Percentiles rank a stretch among this genome's conserved stretches.
These are phyloP conservation scores for Orbicella faveolata DNA, from an alignment of 64 coral and sea anemone genomes.

Conservation along the genomic window DNA sequence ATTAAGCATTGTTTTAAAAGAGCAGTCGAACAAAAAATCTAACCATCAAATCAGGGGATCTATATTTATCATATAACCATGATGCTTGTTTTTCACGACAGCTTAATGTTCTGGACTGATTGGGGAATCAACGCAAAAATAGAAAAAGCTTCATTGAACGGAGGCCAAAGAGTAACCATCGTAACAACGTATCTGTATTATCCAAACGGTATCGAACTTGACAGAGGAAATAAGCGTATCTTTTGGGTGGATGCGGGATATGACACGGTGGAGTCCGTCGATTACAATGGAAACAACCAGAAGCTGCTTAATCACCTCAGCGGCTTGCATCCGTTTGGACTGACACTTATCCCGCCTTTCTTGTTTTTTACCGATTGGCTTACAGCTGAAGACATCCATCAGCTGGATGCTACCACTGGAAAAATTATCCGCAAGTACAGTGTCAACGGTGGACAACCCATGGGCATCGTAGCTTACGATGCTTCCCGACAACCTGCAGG, in stretches of 20 bases:
- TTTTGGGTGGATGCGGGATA: slow-evolving; percentile 53
- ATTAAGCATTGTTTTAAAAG: no score
- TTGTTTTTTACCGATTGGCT: slow-evolving; percentile 67
- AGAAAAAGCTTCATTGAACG: slow-evolving; percentile 43
- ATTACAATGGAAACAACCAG: slow-evolving; percentile 36
- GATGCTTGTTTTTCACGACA: background rate
- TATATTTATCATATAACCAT: no score
- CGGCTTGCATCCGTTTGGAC: slow-evolving; percentile 54
- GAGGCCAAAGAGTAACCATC: slow-evolving; percentile 20
- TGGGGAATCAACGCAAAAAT: slow-evolving; percentile 57
- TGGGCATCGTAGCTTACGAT: slow-evolving; percentile 60
- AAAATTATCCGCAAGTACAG: slow-evolving; percentile 5
- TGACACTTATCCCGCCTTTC: slow-evolving; percentile 20
- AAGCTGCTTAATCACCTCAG: background rate
- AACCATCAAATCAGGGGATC: no score
- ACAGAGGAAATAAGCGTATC: slow-evolving; percentile 39
- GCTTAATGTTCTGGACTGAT: slow-evolving; percentile 72
- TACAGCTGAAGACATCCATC: background rate
- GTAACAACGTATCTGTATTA: slow-evolving; percentile 33
- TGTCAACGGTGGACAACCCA: background rate
- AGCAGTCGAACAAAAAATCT: no score
- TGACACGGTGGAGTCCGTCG: slow-evolving; percentile 41
- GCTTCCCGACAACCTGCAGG: slow-evolving; percentile 51
- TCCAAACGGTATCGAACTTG: slow-evolving; percentile 63
- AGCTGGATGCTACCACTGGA: slow-evolving; percentile 8